Base-by-base conservation (phyloP, 2,797 vertebrate genomes). In the Peromyscus attwateri region DNA sequence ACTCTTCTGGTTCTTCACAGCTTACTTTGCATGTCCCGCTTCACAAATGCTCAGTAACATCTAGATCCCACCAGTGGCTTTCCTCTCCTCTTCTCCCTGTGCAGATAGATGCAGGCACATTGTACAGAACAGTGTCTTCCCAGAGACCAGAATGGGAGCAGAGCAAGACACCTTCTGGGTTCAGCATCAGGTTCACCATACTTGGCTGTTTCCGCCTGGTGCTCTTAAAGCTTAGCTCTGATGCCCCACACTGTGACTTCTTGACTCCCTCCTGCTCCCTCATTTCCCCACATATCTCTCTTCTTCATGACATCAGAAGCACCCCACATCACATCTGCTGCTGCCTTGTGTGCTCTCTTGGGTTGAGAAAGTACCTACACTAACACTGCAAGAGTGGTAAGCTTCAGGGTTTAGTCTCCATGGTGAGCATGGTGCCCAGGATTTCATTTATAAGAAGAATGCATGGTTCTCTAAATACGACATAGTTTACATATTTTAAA, bases 311-410 rank as follows among this genome's bases (percentile, higher is more conserved):
- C 34, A 3, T 21, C 43, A 64, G 49, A 49, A 64, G 16, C 19
- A 7, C 6, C 6, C 3, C 2, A 3, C 13, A n/a, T 16, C 2
- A 2, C 16, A n/a, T 0, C 6, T n/a, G 3, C 19, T 27, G 34
- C 16, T 52, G 13, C 3, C 43, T 57, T 49, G 1, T 3, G 8
- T 13, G 34, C 13, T 4, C 21, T 49, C 64, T 76, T 31, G 6
- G 31, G 60, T 84, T 64, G 55, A 68, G 19, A n/a, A 13, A 46
- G 27, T 6, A n/a, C 2, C 34, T 62, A 57, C 19, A 62, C 37
- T 77, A 85, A 81, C 21, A 88, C 66, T 49, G 10, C 29, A 10
- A 21, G 43, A 79, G 8, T 14, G 34, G 23, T 9, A 52, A 81
- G 34, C 34, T 85, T 91, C 37, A 37, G 89, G 40, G 14, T 34